Evolutionary conservation across 2,113 vertebrate genomes (phyloP), one percentile per base, ranked within the genome.

Genomic region (Pterocles orientalis): DNA sequence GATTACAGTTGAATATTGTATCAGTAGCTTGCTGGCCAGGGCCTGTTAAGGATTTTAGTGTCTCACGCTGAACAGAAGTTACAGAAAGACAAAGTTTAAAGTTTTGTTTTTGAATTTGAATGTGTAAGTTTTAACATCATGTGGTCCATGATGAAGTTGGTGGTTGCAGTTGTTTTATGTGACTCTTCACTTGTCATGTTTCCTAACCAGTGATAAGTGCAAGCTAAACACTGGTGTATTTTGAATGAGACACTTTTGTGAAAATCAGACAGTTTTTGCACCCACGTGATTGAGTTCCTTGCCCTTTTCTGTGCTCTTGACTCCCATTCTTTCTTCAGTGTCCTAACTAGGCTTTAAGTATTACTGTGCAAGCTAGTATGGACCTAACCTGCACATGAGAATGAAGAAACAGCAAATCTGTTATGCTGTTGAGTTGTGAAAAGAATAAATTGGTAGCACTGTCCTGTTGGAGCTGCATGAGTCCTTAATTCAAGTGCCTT

Each of bases 371-470:
- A 77, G 31, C 36, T 61, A 7, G 16, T 12, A 14, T 5, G 34
- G 54, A 19, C 18, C 6, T 24, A 43, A n/a, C 50, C 15, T 43
- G 9, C 29, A 7, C 6, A 1, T 56, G 21, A 57, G 51, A 84
- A 4, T 2, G 5, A 25, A 70, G 50, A 23, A 86, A 51, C 8
- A 66, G n/a, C 39, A 20, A 29, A 58, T 48, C 21, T 71, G 14
- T 69, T 50, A 8, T 10, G 16, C 28, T 11, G 1, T 1, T 36
- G n/a, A 1, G 2, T 21, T 70, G 26, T 70, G 50, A 57, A 21
- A 43, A n/a, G 53, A 39, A 20, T 24, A 28, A 26, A 7, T 50
- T 28, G 71, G 28, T 79, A 80, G 14, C 29, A 9, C 25, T 64
- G 29, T 82, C 16, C 39, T 71, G 4, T 54, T 58, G 29, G 14